These are phyloP conservation scores for Callyntrura guangdongensis DNA, from an alignment of 2,888 invertebrate species.

Conservation along the genomic window DNA sequence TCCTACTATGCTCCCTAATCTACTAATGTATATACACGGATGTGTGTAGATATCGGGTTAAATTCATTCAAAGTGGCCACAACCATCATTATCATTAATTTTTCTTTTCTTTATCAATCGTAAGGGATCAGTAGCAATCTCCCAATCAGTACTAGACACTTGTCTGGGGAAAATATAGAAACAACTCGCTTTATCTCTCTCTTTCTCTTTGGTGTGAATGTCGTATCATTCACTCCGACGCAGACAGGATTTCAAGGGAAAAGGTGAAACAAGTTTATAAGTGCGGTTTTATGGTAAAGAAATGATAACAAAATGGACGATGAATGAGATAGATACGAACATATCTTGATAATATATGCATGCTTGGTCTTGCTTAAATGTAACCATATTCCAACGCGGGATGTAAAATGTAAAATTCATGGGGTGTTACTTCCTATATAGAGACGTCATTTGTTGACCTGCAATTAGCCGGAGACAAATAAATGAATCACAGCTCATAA, in stretches of 20 bases:
- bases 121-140: slow-evolving; percentile 25
- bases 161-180: slow-evolving; percentile 19
- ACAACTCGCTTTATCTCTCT: no score
- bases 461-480: slow-evolving; percentile 75
- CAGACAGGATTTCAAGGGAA: slow-evolving; percentile 23
- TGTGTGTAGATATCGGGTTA: no score
- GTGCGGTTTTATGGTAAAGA: background rate
- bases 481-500: slow-evolving; percentile 63
- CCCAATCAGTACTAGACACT: slow-evolving; percentile 20
- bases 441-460: slow-evolving; percentile 65
- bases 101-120: slow-evolving; percentile 24
- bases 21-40: no score
- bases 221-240: slow-evolving; percentile 54
- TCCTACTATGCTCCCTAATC: no score
- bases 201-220: slow-evolving; percentile 46
- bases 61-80: slow-evolving; percentile 10
- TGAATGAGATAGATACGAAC: background rate
- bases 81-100: slow-evolving; percentile 39
- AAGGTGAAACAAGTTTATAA: background rate
- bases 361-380: no score
- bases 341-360: slow-evolving; percentile 13
- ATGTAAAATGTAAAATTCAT: background rate
- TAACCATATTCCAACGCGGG: background rate
- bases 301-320: slow-evolving; percentile 33
- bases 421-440: no score